A percentile compares a stretch with the other conserved stretches of the same genome.
Evolutionary conservation across 1,140 invertebrate genomes (phyloP).

Genomic region (Hetaerina americana): DNA sequence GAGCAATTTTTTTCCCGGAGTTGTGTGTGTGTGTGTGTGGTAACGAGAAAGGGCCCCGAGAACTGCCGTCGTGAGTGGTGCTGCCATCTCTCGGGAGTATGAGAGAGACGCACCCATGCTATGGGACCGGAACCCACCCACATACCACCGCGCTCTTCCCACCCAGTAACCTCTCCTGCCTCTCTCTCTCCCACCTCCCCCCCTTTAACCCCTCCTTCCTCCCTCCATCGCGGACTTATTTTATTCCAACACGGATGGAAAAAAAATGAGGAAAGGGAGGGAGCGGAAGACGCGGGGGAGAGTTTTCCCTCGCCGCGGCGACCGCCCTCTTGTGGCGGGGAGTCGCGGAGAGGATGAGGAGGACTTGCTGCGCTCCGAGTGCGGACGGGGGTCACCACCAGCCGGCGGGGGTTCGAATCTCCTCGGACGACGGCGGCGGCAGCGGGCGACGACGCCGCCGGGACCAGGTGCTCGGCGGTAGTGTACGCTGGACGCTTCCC

Average conservation of each 20-base stretch:
- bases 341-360: background rate
- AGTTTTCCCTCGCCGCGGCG: background rate
- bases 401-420: too few relatives aligned
- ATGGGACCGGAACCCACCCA: background rate
- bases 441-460: too few relatives aligned
- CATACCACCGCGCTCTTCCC: background rate
- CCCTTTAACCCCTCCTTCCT: too few relatives aligned
- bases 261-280: background rate
- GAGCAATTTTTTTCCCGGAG: too few relatives aligned
- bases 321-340: background rate
- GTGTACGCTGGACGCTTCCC: too few relatives aligned
- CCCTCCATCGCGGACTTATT: background rate
- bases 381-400: too few relatives aligned
- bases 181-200: too few relatives aligned
- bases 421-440: too few relatives aligned
- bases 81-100: background rate
- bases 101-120: background rate
- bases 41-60: background rate
- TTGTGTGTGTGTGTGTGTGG: too few relatives aligned
- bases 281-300: background rate
- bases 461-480: too few relatives aligned
- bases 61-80: background rate
- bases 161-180: background rate
- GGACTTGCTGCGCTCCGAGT: too few relatives aligned
- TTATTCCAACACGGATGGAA: background rate